Conservation (phyloP, 2,888 invertebrate species). For the Drosophila longiperda region DNA sequence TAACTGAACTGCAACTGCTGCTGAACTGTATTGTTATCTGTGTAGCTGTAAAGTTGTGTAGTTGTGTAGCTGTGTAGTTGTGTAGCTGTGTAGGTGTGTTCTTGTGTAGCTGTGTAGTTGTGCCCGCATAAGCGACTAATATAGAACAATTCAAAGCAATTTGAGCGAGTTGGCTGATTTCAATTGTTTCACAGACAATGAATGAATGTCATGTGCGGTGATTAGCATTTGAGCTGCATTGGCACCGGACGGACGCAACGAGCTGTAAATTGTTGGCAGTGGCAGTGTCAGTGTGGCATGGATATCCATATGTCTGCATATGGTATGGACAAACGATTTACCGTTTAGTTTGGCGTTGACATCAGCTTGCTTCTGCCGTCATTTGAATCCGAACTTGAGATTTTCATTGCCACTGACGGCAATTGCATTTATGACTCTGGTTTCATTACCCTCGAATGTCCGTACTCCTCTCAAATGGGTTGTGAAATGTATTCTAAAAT, state of each 20-base stretch:
- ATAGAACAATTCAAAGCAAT: slow-evolving; percentile 63
- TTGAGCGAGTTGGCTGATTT: slow-evolving; percentile 67
- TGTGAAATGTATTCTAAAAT: slow-evolving; percentile 70
- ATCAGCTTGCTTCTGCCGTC: slow-evolving; percentile 58
- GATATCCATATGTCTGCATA: not conserved
- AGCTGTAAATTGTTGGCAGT: slow-evolving; percentile 36
- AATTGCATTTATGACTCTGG: slow-evolving; percentile 3
- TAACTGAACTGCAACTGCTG: slow-evolving; percentile 35
- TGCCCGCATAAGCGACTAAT: slow-evolving; percentile 56
- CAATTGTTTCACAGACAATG: slow-evolving; percentile 78
- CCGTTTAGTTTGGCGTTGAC: slow-evolving; percentile 57
- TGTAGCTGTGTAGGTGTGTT: not conserved
- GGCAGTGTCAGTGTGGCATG: slow-evolving; percentile 15
- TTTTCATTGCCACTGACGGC: slow-evolving; percentile 38
- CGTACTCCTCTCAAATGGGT: slow-evolving; percentile 65
- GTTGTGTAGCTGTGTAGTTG: not conserved
- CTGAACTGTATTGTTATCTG: not conserved
- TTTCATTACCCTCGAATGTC: slow-evolving; percentile 57
- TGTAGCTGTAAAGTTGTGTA: not conserved
- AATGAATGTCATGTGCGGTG: slow-evolving; percentile 77
- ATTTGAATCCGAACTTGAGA: slow-evolving; percentile 61
- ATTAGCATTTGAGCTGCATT: slow-evolving; percentile 74
- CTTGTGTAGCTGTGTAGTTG: not conserved
- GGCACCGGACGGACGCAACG: slow-evolving; percentile 16
- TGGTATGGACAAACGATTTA: slow-evolving; percentile 10